phyloP scores from a whole-genome alignment of 2,113 vertebrate genomes.

The Phycodurus eques region DNA sequence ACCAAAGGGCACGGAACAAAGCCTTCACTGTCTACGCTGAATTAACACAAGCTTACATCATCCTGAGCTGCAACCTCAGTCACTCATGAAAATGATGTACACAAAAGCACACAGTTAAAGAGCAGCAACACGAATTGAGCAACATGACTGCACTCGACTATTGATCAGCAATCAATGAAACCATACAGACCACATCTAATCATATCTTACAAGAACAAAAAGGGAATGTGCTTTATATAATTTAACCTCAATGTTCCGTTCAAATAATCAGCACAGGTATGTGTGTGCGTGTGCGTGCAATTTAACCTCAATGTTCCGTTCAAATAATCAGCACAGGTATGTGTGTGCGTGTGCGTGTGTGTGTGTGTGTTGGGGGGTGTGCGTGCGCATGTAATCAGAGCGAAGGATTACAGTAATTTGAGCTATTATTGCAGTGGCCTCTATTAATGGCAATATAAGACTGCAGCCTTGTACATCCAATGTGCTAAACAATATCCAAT shows the following conservation, averaged over 20 bases:
- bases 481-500: slow-evolving; percentile 29
- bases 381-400: slow-evolving; percentile 6
- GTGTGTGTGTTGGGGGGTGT: neutral
- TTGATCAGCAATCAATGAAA: slow-evolving; percentile 39
- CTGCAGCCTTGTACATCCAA: slow-evolving; percentile 42
- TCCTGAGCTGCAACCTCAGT: slow-evolving; percentile 62
- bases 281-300: slow-evolving; percentile 3
- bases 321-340: too few relatives aligned
- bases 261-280: slow-evolving; percentile 9
- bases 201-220: slow-evolving; percentile 37
- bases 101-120: slow-evolving; percentile 59
- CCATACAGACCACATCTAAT: slow-evolving; percentile 23
- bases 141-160: slow-evolving; percentile 16
- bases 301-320: slow-evolving; percentile 20
- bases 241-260: slow-evolving; percentile 18
- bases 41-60: slow-evolving; percentile 76
- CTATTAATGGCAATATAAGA: slow-evolving; percentile 52
- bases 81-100: slow-evolving; percentile 69
- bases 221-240: slow-evolving; percentile 21
- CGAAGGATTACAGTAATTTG: slow-evolving; percentile 51
- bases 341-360: neutral
- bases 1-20: slow-evolving; percentile 71
- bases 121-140: slow-evolving; percentile 29
- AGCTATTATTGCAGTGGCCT: slow-evolving; percentile 40
- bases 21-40: slow-evolving; percentile 67